Conservation (phyloP, 2,888 invertebrate genomes). For the Gari tellinella region DNA sequence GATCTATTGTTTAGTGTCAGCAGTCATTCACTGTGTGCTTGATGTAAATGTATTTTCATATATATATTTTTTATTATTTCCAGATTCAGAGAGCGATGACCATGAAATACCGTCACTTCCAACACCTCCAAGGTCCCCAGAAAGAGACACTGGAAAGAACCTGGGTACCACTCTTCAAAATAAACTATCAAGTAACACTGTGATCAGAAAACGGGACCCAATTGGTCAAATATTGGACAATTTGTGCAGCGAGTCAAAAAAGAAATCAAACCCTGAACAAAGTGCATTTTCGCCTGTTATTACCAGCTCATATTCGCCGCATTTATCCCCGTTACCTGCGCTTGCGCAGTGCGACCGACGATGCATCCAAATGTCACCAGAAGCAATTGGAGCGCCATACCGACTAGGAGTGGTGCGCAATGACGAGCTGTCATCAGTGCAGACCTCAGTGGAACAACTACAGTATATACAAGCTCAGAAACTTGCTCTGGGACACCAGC, state of each 20-base stretch:
- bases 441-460: slow-evolving; percentile 34
- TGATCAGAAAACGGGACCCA: slow-evolving; percentile 55
- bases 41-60: too few relatives aligned
- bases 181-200: slow-evolving; percentile 4
- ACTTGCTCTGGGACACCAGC: slow-evolving; percentile 24
- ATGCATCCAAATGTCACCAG: slow-evolving; percentile 47
- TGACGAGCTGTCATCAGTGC: not conserved
- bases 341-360: slow-evolving; percentile 53
- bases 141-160: not conserved
- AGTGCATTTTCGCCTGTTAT: slow-evolving; percentile 56
- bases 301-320: slow-evolving; percentile 33
- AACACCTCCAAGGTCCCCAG: slow-evolving; percentile 45
- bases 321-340: slow-evolving; percentile 49
- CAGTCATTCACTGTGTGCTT: too few relatives aligned
- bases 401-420: too few relatives aligned
- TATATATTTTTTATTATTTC: too few relatives aligned
- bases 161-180: not conserved
- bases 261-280: slow-evolving; percentile 22
- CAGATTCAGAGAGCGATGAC: not conserved
- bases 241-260: slow-evolving; percentile 47
- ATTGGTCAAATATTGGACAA: slow-evolving; percentile 66
- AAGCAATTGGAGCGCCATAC: not conserved
- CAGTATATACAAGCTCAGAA: slow-evolving; percentile 48
- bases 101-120: slow-evolving; percentile 16
- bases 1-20: too few relatives aligned